These are phyloP conservation scores for Apis cerana DNA, from an alignment of 1,140 invertebrate genomes.

Conservation along the genomic window DNA sequence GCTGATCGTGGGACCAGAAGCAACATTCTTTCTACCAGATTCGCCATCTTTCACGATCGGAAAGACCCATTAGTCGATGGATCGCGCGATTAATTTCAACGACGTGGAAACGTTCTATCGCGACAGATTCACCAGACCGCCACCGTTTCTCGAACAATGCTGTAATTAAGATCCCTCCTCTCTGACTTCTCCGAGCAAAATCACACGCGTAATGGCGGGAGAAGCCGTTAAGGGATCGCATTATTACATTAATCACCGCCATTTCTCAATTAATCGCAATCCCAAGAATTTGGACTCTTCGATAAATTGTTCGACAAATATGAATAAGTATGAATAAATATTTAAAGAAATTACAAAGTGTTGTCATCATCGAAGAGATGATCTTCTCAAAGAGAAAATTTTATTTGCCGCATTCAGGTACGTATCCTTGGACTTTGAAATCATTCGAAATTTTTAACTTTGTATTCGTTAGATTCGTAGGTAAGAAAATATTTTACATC, in stretches of 20 bases:
- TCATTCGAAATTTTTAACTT: no score
- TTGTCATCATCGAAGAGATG: no score
- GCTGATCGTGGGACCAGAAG: no score
- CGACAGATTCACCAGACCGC: background rate
- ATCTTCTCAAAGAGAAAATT: no score
- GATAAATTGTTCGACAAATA: no score
- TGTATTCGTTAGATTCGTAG: no score
- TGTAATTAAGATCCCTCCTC: slow-evolving; percentile 3
- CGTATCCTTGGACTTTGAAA: no score
- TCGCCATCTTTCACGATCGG: background rate
- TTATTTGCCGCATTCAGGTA: no score
- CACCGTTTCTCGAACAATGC: slow-evolving; percentile 10
- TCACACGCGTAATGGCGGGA: background rate
- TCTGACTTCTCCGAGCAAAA: background rate
- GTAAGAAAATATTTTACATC: no score
- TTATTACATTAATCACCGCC: slow-evolving; percentile 21
- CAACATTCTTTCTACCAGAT: background rate
- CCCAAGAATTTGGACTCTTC: background rate
- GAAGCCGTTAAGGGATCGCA: background rate
- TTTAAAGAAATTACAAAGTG: background rate
- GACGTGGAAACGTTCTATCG: slow-evolving; percentile 13
- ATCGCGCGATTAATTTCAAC: slow-evolving; percentile 8
- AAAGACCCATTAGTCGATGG: background rate
- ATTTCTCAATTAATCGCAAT: slow-evolving; percentile 1
- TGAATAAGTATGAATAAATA: background rate